Conservation (phyloP, 2,113 vertebrate species). For the Xyliphius kryptos region DNA sequence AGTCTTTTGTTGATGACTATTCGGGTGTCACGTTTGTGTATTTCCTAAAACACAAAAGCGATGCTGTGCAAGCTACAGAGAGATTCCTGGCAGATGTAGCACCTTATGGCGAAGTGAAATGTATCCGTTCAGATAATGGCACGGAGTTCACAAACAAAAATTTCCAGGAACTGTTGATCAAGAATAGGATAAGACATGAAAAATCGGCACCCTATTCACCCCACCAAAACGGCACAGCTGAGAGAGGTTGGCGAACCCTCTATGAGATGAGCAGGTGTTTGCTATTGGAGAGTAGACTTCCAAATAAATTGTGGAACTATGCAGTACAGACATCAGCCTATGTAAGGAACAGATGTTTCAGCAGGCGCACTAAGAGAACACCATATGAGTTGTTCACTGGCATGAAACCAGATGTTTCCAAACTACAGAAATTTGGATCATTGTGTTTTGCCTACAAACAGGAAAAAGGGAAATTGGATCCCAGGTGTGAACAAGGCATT, state of each 20-base stretch:
- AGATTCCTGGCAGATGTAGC: not conserved
- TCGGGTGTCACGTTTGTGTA: not conserved
- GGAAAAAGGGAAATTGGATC: conserved; percentile 32
- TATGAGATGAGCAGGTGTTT: conserved; percentile 33
- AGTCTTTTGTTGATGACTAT: not conserved
- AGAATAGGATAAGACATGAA: conserved; percentile 30
- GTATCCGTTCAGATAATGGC: conserved; percentile 34
- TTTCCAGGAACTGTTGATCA: conserved; percentile 10
- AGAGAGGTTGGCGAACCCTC: conserved; percentile 19
- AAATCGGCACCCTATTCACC: conserved; percentile 36
- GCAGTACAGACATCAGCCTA: too few relatives aligned
- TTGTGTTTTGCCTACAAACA: conserved; percentile 31
- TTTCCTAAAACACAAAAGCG: not conserved
- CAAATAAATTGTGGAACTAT: too few relatives aligned
- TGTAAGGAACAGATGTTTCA: too few relatives aligned
- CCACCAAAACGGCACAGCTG: conserved; percentile 32
- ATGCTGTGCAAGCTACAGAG: not conserved
- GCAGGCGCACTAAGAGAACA: too few relatives aligned
- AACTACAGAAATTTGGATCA: conserved; percentile 29
- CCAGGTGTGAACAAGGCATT: conserved; percentile 27
- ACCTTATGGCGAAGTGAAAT: conserved; percentile 18
- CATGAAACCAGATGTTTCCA: conserved; percentile 24
- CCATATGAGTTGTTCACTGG: conserved; percentile 26
- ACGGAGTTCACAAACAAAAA: conserved; percentile 13
- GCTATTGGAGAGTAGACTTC: too few relatives aligned